phyloP scores from a whole-genome alignment of 2,797 vertebrate species.

The Lagodon rhomboides region DNA sequence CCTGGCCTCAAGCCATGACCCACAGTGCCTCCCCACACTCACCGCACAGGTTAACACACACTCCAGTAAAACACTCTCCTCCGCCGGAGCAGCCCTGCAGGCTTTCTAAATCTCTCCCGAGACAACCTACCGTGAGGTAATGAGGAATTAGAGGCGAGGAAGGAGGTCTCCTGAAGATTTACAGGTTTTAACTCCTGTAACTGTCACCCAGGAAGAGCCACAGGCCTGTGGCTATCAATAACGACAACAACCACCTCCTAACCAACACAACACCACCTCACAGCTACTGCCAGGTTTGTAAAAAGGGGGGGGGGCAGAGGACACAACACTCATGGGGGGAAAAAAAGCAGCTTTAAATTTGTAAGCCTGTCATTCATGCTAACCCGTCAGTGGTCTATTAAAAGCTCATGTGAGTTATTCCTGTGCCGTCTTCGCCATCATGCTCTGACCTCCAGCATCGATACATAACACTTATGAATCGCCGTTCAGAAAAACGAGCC shows the following conservation, averaged over 20 bases:
- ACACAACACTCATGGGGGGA: neutral
- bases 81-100: constrained; percentile 63
- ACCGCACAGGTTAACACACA: constrained; percentile 75
- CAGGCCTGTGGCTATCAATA: constrained; percentile 71
- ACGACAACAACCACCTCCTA: constrained; percentile 56
- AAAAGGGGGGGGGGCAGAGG: constrained; percentile 22
- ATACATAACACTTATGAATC: neutral
- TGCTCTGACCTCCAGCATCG: neutral
- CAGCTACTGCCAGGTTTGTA: constrained; percentile 35
- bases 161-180: constrained; percentile 82
- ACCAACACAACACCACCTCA: constrained; percentile 50
- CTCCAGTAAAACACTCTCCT: constrained; percentile 49
- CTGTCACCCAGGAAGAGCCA: constrained; percentile 81
- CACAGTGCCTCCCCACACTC: constrained; percentile 67
- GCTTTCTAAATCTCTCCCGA: constrained; percentile 76
- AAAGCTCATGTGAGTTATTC: constrained; percentile 38
- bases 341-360: constrained; percentile 43
- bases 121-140: constrained; percentile 83
- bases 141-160: constrained; percentile 83
- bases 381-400: constrained; percentile 36
- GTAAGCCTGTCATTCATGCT: constrained; percentile 35
- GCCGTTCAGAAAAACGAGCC: neutral
- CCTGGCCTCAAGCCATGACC: constrained; percentile 70
- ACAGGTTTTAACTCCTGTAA: constrained; percentile 80
- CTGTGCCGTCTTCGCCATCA: constrained; percentile 23